Conservation (phyloP, 2,888 invertebrate species). For the Pharmacophagus antenor region DNA sequence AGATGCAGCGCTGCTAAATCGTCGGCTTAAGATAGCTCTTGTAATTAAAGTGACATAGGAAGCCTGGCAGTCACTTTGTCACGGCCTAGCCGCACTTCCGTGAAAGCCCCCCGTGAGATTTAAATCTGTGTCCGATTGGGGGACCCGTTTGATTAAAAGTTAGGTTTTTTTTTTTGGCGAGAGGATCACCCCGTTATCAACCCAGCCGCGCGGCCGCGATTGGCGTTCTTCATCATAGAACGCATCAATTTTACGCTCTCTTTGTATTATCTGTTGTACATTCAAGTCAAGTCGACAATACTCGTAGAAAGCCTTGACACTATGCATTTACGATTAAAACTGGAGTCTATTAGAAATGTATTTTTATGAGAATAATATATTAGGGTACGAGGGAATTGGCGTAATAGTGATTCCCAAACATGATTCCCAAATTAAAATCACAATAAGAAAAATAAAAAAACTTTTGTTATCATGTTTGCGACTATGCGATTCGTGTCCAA, state of each 20-base stretch:
- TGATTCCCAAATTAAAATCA: too few relatives aligned
- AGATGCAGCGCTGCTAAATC: constrained; percentile 48
- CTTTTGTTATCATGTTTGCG: too few relatives aligned
- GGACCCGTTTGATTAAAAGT: constrained; percentile 20
- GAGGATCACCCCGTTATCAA: constrained; percentile 5
- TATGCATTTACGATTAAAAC: too few relatives aligned
- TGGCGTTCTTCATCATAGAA: neutral
- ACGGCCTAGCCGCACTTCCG: constrained; percentile 40
- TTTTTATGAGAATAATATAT: too few relatives aligned
- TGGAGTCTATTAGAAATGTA: too few relatives aligned
- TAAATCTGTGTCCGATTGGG: constrained; percentile 24
- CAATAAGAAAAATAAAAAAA: too few relatives aligned
- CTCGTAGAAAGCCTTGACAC: too few relatives aligned
- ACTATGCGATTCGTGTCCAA: too few relatives aligned
- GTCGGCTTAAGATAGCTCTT: constrained; percentile 47
- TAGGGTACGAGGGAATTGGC: too few relatives aligned
- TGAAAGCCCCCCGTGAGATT: constrained; percentile 18
- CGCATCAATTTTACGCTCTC: neutral
- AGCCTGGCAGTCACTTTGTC: constrained; percentile 31
- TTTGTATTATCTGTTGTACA: neutral
- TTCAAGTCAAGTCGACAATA: neutral
- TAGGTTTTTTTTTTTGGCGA: constrained; percentile 11
- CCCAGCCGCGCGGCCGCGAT: neutral
- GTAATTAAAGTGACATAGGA: constrained; percentile 38
- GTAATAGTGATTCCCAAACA: too few relatives aligned